Evolutionary conservation across 2,113 vertebrate species (phyloP).

Genomic region (Urocynchramus pylzowi): DNA sequence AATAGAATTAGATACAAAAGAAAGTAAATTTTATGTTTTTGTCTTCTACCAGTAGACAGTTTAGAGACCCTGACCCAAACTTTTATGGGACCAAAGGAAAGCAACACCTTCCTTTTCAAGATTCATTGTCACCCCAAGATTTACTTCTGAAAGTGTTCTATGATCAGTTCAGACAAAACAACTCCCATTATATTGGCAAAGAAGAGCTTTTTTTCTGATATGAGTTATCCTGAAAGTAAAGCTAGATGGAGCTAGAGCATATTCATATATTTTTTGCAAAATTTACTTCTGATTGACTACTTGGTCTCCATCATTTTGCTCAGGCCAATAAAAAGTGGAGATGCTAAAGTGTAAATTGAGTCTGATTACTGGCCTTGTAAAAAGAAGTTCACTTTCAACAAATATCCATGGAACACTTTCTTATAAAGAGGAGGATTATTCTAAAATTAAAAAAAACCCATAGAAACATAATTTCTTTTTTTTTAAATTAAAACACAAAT

Average conservation of each 20-base stretch:
- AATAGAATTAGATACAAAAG: not conserved
- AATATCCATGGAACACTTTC: not conserved
- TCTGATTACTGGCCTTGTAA: not conserved
- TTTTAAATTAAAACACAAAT: not conserved
- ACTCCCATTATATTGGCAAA: not conserved
- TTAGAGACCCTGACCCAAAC: not conserved
- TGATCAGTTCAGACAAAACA: not conserved
- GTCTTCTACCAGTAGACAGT: not conserved
- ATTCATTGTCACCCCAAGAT: not conserved
- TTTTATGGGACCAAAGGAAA: accelerated
- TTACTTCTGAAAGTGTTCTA: not conserved
- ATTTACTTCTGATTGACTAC: not conserved
- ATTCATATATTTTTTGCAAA: not conserved
- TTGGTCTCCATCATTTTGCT: not conserved
- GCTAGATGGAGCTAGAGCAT: constrained; percentile 75
- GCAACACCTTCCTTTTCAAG: not conserved
- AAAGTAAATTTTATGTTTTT: not conserved
- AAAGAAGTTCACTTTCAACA: not conserved
- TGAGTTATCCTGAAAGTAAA: constrained; percentile 34
- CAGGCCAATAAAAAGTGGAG: not conserved
- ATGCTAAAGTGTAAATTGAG: not conserved
- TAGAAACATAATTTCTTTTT: not conserved
- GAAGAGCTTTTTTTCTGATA: not conserved
- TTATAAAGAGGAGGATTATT: not conserved
- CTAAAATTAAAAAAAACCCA: not conserved